Percentiles rank a stretch among this genome's conserved stretches.
Evolutionary conservation across 1,140 invertebrate species (phyloP).

Genomic region (Drosophila ohnishii): DNA sequence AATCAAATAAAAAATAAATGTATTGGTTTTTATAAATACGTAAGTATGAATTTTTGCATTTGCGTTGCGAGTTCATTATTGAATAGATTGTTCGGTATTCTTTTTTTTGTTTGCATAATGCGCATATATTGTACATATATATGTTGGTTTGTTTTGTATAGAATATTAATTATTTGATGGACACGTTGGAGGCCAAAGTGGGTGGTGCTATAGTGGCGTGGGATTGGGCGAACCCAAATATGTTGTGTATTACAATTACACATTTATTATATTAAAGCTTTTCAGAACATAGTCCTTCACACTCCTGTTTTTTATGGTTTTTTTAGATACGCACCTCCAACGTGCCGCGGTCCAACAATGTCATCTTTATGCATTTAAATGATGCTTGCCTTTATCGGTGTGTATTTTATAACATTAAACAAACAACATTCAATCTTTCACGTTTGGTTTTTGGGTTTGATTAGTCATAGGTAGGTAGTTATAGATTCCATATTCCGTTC

Average conservation of each 20-base stretch:
- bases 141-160: slow-evolving; percentile 6
- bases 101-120: slow-evolving; percentile 14
- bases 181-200: slow-evolving; percentile 33
- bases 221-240: slow-evolving; percentile 10
- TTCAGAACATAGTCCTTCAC: slow-evolving; percentile 46
- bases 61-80: slow-evolving; percentile 27
- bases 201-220: background rate
- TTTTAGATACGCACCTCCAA: slow-evolving; percentile 24
- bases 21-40: slow-evolving; percentile 20
- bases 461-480: slow-evolving; percentile 41
- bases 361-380: slow-evolving; percentile 4
- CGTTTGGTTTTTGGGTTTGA: slow-evolving; percentile 22
- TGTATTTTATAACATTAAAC: slow-evolving; percentile 57
- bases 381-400: slow-evolving; percentile 28
- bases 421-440: slow-evolving; percentile 67
- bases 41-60: background rate
- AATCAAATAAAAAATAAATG: slow-evolving; percentile 34
- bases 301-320: background rate
- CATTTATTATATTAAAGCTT: slow-evolving; percentile 59
- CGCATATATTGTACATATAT: slow-evolving; percentile 13
- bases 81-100: slow-evolving; percentile 9
- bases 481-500: slow-evolving; percentile 34
- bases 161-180: slow-evolving; percentile 30
- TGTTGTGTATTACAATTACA: slow-evolving; percentile 13
- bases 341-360: slow-evolving; percentile 32